Conservation (phyloP, 2,113 vertebrate genomes). For the Oreochromis aureus region DNA sequence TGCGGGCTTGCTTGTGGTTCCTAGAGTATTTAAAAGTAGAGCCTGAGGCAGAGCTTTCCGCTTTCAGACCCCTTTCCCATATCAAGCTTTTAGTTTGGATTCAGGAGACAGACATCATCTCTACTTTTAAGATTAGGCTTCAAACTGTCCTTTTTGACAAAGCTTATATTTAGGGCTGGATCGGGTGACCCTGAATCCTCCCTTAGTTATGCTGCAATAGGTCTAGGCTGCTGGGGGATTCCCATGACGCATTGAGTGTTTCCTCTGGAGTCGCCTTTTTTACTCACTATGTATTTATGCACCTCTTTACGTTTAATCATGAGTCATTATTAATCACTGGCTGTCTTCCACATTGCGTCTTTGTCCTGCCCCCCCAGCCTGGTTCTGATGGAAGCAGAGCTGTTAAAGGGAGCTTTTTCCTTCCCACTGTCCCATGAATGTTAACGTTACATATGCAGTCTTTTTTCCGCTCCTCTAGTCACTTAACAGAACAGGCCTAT, state of each 20-base stretch:
- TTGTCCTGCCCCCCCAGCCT: not conserved
- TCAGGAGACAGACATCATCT: not conserved
- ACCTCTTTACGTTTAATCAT: not conserved
- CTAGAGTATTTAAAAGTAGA: not conserved
- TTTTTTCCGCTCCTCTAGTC: rapidly evolving
- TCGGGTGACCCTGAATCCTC: not conserved
- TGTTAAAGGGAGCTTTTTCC: too few species aligned
- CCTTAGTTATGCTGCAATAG: not conserved
- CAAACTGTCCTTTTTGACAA: not conserved
- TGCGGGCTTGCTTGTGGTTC: not conserved
- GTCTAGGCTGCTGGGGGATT: not conserved
- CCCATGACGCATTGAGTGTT: not conserved
- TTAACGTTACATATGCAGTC: not conserved
- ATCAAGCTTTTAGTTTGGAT: not conserved
- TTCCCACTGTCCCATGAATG: too few species aligned
- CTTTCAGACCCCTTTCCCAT: not conserved
- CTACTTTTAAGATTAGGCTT: not conserved
- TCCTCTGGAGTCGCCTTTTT: not conserved
- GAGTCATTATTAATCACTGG: not conserved
- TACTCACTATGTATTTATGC: not conserved
- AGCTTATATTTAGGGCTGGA: not conserved
- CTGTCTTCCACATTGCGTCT: not conserved
- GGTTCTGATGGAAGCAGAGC: not conserved
- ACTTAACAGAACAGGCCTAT: not conserved
- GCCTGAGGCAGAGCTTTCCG: not conserved